These are phyloP conservation scores for Agrilus cyanescens DNA, from an alignment of 2,888 invertebrate species.

Conservation along the genomic window DNA sequence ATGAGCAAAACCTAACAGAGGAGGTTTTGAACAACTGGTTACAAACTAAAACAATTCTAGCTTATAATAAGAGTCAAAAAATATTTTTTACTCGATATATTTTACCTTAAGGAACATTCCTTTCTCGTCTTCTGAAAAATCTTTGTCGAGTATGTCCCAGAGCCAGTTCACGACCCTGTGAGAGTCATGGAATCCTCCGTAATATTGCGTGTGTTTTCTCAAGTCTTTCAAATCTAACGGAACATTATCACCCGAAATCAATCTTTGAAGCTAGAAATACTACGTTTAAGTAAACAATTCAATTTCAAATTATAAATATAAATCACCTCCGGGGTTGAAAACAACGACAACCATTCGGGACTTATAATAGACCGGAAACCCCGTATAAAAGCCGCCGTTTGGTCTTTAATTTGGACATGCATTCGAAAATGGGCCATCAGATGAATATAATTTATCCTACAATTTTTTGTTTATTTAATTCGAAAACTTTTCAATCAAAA, in stretches of 20 bases:
- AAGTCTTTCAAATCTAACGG: slow-evolving; percentile 82
- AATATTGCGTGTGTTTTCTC: slow-evolving; percentile 91
- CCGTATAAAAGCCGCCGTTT: slow-evolving; percentile 90
- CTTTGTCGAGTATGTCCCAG: slow-evolving; percentile 94
- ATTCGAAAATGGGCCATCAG: slow-evolving; percentile 97
- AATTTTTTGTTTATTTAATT: slow-evolving; percentile 1
- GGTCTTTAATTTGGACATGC: slow-evolving; percentile 95
- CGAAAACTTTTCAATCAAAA: neutral
- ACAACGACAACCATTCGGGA: slow-evolving; percentile 86
- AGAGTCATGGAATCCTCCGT: slow-evolving; percentile 97
- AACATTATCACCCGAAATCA: slow-evolving; percentile 92
- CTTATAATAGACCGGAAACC: slow-evolving; percentile 94
- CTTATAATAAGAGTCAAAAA: too few relatives aligned
- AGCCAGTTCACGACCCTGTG: slow-evolving; percentile 97
- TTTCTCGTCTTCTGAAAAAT: slow-evolving; percentile 85
- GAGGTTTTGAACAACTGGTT: slow-evolving; percentile 95
- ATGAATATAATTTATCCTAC: slow-evolving; percentile 93
- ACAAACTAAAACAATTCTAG: slow-evolving; percentile 28
- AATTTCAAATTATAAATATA: too few relatives aligned
- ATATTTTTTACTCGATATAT: slow-evolving; percentile 32
- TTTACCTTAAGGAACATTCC: slow-evolving; percentile 94
- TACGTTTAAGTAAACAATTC: neutral
- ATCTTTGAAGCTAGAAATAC: slow-evolving; percentile 63
- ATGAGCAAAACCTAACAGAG: slow-evolving; percentile 89
- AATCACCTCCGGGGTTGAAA: slow-evolving; percentile 84